These are phyloP conservation scores for Macroramphosus scolopax DNA, from an alignment of 2,797 vertebrate species.

Conservation along the genomic window DNA sequence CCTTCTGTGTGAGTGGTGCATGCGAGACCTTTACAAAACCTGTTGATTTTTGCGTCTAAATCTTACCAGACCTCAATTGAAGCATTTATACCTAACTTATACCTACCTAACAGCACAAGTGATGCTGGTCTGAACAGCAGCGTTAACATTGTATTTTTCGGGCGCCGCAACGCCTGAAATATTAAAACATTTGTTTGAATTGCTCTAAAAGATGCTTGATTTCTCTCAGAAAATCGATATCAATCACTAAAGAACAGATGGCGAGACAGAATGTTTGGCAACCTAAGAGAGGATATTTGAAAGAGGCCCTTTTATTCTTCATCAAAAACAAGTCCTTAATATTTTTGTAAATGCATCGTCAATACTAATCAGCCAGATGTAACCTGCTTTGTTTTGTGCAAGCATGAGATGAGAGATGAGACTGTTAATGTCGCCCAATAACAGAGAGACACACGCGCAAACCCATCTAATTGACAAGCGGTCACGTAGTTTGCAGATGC, in stretches of 20 bases:
- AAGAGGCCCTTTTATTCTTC: background rate
- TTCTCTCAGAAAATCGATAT: slow-evolving; percentile 5
- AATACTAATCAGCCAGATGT: slow-evolving; percentile 13
- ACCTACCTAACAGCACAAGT: too few species aligned
- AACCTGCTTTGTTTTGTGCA: slow-evolving; percentile 14
- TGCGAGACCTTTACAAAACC: too few species aligned
- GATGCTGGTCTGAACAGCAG: too few species aligned
- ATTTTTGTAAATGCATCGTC: slow-evolving; percentile 9
- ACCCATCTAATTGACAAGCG: too few species aligned
- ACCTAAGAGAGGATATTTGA: slow-evolving; percentile 1
- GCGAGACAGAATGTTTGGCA: slow-evolving; percentile 1
- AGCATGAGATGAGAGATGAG: slow-evolving; percentile 13
- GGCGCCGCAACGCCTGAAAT: too few species aligned
- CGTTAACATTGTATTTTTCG: too few species aligned
- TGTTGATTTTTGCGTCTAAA: too few species aligned
- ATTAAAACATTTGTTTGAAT: too few species aligned
- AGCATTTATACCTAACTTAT: too few species aligned
- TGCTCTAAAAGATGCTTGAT: slow-evolving; percentile 12
- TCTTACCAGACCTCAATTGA: too few species aligned
- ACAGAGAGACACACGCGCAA: slow-evolving; percentile 4
- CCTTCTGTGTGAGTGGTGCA: too few species aligned
- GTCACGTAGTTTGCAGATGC: too few species aligned
- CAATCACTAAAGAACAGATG: slow-evolving; percentile 11
- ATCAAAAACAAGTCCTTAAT: background rate
- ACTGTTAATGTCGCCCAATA: slow-evolving; percentile 8